Evolutionary conservation across 2,113 vertebrate genomes (phyloP).

Genomic region (Malurus elegans): DNA sequence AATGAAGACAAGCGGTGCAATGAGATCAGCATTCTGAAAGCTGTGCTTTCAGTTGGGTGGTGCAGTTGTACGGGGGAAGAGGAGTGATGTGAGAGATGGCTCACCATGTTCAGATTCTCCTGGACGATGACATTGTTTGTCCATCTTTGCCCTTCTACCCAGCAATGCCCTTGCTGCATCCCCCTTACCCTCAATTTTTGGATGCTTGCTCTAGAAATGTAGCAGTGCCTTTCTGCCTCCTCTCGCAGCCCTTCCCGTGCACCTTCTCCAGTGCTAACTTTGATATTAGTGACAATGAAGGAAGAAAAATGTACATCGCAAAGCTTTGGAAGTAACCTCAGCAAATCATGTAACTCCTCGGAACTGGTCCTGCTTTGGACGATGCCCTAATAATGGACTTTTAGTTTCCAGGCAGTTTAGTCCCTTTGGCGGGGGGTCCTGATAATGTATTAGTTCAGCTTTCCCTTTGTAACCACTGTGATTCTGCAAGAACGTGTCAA

Average conservation of each 20-base stretch:
- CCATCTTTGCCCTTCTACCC: neutral
- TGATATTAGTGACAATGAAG: neutral
- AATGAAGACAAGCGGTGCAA: conserved; percentile 13
- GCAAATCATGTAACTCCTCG: neutral
- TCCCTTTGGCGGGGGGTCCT: conserved; percentile 69
- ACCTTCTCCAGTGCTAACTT: neutral
- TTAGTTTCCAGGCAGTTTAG: conserved; percentile 23
- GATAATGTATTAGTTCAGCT: conserved; percentile 75
- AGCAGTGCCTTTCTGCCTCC: neutral
- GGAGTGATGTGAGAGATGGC: neutral
- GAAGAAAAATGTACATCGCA: neutral
- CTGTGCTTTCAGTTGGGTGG: conserved; percentile 19
- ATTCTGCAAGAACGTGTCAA: conserved; percentile 84
- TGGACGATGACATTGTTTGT: neutral
- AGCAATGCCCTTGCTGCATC: neutral
- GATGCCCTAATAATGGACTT: neutral
- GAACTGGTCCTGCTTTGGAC: conserved; percentile 5
- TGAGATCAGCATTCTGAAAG: conserved; percentile 22
- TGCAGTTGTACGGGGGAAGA: neutral
- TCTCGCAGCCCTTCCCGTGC: neutral
- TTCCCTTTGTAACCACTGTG: conserved; percentile 76
- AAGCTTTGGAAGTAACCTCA: neutral
- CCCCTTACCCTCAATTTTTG: neutral
- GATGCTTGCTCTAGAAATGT: neutral
- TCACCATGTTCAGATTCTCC: neutral